Conservation (phyloP, 1,140 invertebrate species). For the Holcopasites calliopsidis region DNA sequence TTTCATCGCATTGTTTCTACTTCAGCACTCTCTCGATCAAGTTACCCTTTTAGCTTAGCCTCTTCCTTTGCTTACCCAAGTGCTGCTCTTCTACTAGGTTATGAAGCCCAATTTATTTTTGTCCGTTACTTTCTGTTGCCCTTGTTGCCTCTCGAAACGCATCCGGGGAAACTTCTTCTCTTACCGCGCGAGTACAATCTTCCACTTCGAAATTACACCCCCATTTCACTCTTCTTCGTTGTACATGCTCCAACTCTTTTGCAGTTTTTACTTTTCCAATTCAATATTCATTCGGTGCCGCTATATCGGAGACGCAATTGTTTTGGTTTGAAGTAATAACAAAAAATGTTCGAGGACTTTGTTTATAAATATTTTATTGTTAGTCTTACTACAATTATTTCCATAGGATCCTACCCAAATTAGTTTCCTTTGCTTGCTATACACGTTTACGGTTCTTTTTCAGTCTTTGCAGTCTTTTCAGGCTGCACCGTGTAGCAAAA, state of each 20-base stretch:
- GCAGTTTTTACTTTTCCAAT: background rate
- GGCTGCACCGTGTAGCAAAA: too few relatives aligned
- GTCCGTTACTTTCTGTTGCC: constrained; percentile 13
- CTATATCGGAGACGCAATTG: background rate
- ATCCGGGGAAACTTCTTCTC: constrained; percentile 6
- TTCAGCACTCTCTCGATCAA: background rate
- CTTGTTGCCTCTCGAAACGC: background rate
- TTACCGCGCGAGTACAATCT: constrained; percentile 10
- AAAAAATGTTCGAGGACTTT: too few relatives aligned
- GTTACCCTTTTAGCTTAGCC: background rate
- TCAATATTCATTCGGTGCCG: background rate
- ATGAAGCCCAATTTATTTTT: constrained; percentile 30
- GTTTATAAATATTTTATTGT: too few relatives aligned
- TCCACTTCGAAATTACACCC: constrained; percentile 27
- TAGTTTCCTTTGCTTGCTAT: too few relatives aligned
- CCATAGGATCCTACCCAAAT: too few relatives aligned
- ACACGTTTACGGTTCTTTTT: too few relatives aligned
- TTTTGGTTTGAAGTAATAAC: background rate
- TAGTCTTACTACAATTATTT: too few relatives aligned
- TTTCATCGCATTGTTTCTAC: constrained; percentile 16
- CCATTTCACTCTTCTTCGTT: constrained; percentile 15
- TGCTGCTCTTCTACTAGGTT: constrained; percentile 22
- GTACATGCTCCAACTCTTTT: background rate
- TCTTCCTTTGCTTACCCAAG: constrained; percentile 28
- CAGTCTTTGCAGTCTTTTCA: too few relatives aligned